Evolutionary conservation across 2,888 invertebrate genomes (phyloP).

Genomic region (Congeria kusceri): DNA sequence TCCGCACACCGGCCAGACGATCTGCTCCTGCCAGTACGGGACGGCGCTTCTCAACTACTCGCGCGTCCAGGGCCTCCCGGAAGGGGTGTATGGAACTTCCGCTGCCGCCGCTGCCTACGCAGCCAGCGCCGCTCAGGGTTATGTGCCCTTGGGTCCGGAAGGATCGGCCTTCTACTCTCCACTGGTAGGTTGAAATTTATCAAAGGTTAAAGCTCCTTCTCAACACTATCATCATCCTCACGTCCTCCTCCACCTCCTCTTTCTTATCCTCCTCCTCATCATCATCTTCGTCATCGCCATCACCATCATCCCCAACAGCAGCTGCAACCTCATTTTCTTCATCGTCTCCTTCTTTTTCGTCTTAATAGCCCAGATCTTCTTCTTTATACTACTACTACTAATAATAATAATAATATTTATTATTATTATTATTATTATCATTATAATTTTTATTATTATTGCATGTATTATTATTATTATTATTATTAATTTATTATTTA

Average conservation of each 20-base stretch:
- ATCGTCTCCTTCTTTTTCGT: conserved; percentile 27
- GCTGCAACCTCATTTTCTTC: conserved; percentile 17
- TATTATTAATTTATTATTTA: too few relatives aligned
- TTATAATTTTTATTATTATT: too few relatives aligned
- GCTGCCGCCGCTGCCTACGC: conserved; percentile 75
- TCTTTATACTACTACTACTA: too few relatives aligned
- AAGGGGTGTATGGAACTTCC: conserved; percentile 81
- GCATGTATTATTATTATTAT: too few relatives aligned
- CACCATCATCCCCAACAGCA: not conserved
- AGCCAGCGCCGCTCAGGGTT: conserved; percentile 83
- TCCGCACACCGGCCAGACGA: conserved; percentile 83
- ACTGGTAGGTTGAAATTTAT: conserved; percentile 90
- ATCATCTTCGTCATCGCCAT: too few relatives aligned
- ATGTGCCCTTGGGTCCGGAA: conserved; percentile 85
- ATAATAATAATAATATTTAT: too few relatives aligned
- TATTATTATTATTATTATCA: too few relatives aligned
- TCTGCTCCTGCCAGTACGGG: conserved; percentile 89
- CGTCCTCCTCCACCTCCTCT: too few relatives aligned
- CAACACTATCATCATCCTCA: too few relatives aligned
- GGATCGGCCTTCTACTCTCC: conserved; percentile 98
- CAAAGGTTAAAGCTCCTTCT: not conserved
- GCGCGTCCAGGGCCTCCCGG: conserved; percentile 87
- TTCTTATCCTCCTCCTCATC: too few relatives aligned
- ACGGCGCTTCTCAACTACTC: conserved; percentile 89
- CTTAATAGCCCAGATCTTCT: too few relatives aligned